These are phyloP conservation scores for Camelus bactrianus DNA, from an alignment of 2,113 vertebrate species.

Conservation along the genomic window DNA sequence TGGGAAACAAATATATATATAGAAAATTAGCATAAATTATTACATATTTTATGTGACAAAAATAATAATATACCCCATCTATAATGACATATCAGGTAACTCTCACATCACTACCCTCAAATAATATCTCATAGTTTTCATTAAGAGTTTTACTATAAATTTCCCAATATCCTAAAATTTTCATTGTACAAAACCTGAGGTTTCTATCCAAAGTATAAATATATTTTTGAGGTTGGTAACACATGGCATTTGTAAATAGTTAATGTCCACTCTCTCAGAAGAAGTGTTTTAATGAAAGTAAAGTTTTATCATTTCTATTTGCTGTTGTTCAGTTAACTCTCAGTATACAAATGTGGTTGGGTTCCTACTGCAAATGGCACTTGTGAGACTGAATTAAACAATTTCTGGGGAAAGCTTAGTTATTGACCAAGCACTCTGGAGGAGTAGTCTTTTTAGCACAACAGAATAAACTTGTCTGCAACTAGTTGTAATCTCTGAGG, in stretches of 20 bases:
- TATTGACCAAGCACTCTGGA: not conserved
- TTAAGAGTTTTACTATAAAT: not conserved
- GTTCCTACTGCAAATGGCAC: not conserved
- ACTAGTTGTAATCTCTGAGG: not conserved
- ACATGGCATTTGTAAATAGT: not conserved
- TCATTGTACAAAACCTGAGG: not conserved
- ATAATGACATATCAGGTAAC: not conserved
- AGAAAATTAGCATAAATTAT: not conserved
- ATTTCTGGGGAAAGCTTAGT: not conserved
- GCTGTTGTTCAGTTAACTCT: not conserved
- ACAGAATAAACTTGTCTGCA: not conserved
- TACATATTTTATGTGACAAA: constrained; percentile 18
- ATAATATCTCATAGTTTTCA: not conserved
- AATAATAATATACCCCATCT: not conserved
- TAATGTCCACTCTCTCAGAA: not conserved
- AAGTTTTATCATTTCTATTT: not conserved
- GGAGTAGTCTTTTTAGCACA: not conserved
- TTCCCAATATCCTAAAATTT: not conserved
- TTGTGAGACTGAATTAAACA: not conserved
- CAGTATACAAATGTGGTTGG: not conserved
- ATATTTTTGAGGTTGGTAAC: not conserved
- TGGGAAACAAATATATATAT: constrained; percentile 7
- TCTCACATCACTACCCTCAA: not conserved
- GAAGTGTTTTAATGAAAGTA: not conserved
- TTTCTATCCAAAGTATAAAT: not conserved